Evolutionary conservation across 2,113 vertebrate species (phyloP), one percentile per base, ranked within the genome.

Genomic region (Todiramphus saurophagus): DNA sequence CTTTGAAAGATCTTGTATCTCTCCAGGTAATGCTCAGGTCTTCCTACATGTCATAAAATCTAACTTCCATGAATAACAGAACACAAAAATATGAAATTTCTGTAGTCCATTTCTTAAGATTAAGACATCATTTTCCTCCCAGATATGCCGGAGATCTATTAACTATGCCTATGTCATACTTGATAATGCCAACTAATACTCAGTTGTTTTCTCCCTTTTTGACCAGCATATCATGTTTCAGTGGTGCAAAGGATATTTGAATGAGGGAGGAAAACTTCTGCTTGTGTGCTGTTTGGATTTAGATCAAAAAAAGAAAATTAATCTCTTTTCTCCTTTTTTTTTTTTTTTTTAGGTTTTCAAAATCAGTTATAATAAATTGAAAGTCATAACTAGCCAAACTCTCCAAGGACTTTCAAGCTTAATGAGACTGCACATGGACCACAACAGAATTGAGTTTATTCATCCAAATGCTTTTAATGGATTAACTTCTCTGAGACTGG

Each of bases 321-420:
- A 91, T 77, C 9, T 82, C 9, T 44, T 25, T 25, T 33, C 24
- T 53, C 64, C 4, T 43, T 59, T 30, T 11, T 21, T 16, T 5
- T 23, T 16, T 5, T 48, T 68, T 13, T 24, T 68, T 56, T 19
- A 99, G 99, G 99, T 99, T 82, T 97, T 99, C 95, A 99, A 99
- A 95, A 97, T 99, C 51, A 99, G 99, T 97, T 99, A 99, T 97
- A 99, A 99, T 95, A 99, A 99, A 77, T 90, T 99, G 59, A 98
- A 96, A 15, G 96, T 97, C 68, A 83, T 99, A 83, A 98, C 94
- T 60, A 90, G 96, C 4, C 93, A 94, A 18, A 98, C 98, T 3
- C 97, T 99, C 16, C 97, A 92, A 64, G 99, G 99, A 7, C 98
- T 99, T 58, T 98, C 97, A 83, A 97, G 93, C 28, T 59, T 99